Evolutionary conservation across 2,888 invertebrate genomes (phyloP), one percentile per base, ranked within the genome.

Genomic region (Marasmarcha lunaedactyla): DNA sequence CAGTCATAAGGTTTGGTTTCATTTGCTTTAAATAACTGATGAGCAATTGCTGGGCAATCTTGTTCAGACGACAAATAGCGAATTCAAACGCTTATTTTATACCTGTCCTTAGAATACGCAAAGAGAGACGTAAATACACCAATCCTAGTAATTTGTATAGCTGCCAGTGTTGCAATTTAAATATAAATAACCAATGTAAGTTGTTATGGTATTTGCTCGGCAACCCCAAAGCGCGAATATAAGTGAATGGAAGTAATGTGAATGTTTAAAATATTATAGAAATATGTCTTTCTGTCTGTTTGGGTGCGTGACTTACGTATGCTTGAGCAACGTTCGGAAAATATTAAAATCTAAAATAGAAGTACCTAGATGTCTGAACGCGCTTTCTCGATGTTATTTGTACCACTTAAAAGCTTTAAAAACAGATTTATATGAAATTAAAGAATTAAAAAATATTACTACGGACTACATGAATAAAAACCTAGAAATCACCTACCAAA

Each of bases 321-420:
- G 67, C 59, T 65, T 63, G 67, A 64, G 57, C 63, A 51, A 59
- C 63, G 63, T 61, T 60, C 59, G 30, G 25, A 6, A 30, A 14
- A 20, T 20, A 20, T 20, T 20, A 7, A 20, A 20, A 20, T 14
- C 14, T 10, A 36, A 36, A 15, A 36, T 15, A 20, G 1, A 14
- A 14, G 2, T 15, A 14, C 10, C 9, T 4, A 11, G 4, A 30
- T 7, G 30, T 30, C 30, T 20, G 20, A 20, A 7, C 7, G 20
- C 7, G 20, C 20, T 20, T 7, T 20, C 20, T 3, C 7, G 20
- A 7, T 30, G 30, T 30, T 30, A n/a, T 9, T 30, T 9, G 30
- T 30, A 7, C 11, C 30, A 2, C n/a, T 9, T 5, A 25, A n/a
- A 30, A 3, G n/a, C 11, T 30, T 30, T 30, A 30, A 9, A 11